Base-by-base conservation (phyloP, 2,113 vertebrate species). In the Cochlearius cochlearius region DNA sequence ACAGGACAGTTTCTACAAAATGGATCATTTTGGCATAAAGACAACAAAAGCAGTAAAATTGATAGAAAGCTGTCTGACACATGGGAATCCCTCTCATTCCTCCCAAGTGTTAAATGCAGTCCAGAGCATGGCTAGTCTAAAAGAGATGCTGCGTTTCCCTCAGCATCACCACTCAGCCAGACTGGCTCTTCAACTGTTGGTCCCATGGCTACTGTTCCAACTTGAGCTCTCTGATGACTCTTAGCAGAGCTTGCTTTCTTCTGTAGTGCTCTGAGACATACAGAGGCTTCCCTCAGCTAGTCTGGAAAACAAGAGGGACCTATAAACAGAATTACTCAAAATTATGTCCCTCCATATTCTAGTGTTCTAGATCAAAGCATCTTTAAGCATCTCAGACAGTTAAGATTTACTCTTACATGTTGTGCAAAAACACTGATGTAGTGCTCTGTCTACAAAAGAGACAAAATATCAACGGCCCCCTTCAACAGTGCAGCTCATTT, bases 391-490 rank as follows among this genome's bases (percentile, higher is more conserved):
- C 78, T 79, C 88, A 74, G 71, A 92, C 67, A 66, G 71, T 62
- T 86, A 60, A 15, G 85, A 55, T 92, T 95, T 72, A 74, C 92
- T 92, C 53, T 96, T 49, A 79, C 45, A 38, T 2, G 74, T 86
- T 94, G 96, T 97, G 97, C 93, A 96, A 96, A 96, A 91, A 96
- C 96, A 95, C 76, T 68, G 92, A 88, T 71, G 93, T 96, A 96
- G 97, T 94, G 96, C 96, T 92, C 90, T 85, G 92, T 96, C 93
- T 78, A 67, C 81, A 76, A 64, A 93, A 90, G 91, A 94, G 90
- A 96, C 94, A 94, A 94, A 94, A 88, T 90, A 88, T 80, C 62
- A 76, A 38, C 91, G 60, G 90, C 93, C 88, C 94, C 94, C 80
- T 95, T 74, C 62, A 56, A 88, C 79, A 60, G 78, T 72, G 80